Evolutionary conservation across 1,140 invertebrate species (phyloP), one percentile per base, ranked within the genome.

Genomic region (Amyelois transitella): DNA sequence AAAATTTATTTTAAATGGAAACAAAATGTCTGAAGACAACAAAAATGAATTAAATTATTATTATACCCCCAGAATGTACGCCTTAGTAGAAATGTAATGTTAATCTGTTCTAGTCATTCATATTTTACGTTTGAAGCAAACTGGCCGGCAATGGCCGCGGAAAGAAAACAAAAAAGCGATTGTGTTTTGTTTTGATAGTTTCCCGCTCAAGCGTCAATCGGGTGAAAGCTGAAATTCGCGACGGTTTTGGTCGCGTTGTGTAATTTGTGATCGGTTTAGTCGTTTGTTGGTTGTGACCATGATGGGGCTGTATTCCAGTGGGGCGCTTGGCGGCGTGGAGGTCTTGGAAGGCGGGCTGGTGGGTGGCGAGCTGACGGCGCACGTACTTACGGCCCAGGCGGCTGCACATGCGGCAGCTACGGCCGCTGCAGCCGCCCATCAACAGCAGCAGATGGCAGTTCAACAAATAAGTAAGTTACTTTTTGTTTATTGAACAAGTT

Each of bases 241-340:
- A 45, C 22, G 12, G 44, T 21, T 56, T 51, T 18, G 18, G 18
- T 51, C 38, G 48, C 20, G 48, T 50, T 28, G 47, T 45, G 18
- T 51, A 19, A 45, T 52, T 52, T 51, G 17, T 49, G 38, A 52
- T 51, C 51, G 43, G 32, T 51, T 53, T 43, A 53, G 32, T 54
- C 8, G 32, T 50, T 51, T 55, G 52, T 45, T 25, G 59, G 51
- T 56, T 51, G 60, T 65, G 52, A 73, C 75, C 62, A 87, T 87
- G 84, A 82, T 87, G 84, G 76, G 75, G 12, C 51, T 87, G 54
- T 87, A 84, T 85, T 86, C 84, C 72, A 87, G 84, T 61, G 84
- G 84, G 51, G 81, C 80, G 60, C 76, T 86, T 65, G 84, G 82
- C 53, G 84, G 82, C 28, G 74, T 86, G 69, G 84, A 86, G 61